Evolutionary conservation across 2,888 invertebrate genomes (phyloP), one percentile per base, ranked within the genome.

Genomic region (Plebejus argus): DNA sequence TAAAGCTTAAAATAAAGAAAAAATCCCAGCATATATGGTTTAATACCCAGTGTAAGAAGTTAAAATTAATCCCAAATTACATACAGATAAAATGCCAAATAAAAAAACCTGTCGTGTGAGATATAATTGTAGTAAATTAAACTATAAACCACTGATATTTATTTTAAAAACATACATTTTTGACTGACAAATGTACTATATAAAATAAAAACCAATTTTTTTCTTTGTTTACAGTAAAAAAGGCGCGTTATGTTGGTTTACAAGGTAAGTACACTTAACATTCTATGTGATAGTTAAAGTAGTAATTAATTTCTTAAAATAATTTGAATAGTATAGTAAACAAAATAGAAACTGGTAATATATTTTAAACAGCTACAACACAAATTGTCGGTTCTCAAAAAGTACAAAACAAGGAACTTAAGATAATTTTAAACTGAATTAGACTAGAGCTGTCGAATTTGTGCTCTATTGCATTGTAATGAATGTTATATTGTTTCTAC

Each of bases 221-320:
- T 84, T 89, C 85, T 89, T 90, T 91, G 95, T 94, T 97, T 97
- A 86, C 97, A 98, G 97, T 98, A 89, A 98, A 97, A 95, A 97
- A 97, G 95, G 97, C 97, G 94, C 96, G 96, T 91, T 97, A 97
- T 94, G 96, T 96, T 91, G 97, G 97, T 94, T 96, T 96, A 90
- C 97, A 96, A 96, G 97, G 97, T 97, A 91, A 95, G 96, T 45
- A 45, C 39, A 45, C 10, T 10, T 2, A 10, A 8, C 39, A 39
- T 23, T 0, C 12, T 61, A 61, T 23, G 12, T 61, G 4, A 12
- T 23, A 61, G 23, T 28, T 61, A 23, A 61, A 7, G 18, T 3
- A 61, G 10, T 61, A 61, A 10, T 28, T 28, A 2, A 23, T 23
- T 20, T 10, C 3, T 20, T 45, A 45, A 10, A 45, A 45, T 8